A percentile compares a stretch with the other conserved stretches of the same genome.
Evolutionary conservation across 2,888 invertebrate genomes (phyloP).

Genomic region (Tuta absoluta): DNA sequence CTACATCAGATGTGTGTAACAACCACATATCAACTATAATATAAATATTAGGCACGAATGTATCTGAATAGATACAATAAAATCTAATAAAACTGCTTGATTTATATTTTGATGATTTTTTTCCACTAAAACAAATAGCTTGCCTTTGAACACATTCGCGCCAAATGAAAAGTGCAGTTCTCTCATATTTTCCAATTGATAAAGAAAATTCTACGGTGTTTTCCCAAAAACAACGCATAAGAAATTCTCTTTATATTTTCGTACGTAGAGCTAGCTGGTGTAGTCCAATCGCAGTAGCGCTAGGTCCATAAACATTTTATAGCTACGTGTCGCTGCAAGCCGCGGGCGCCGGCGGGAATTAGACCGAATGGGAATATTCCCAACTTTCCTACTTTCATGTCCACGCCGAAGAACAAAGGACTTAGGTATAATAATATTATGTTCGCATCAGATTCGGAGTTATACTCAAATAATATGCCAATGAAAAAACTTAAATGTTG

Average conservation of each 20-base stretch:
- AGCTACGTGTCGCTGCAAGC: conserved; percentile 18
- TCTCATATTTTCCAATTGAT: conserved; percentile 6
- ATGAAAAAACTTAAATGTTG: too few species aligned
- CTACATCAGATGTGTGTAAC: too few species aligned
- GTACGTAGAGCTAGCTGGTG: conserved; percentile 6
- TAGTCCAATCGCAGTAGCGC: conserved; percentile 17
- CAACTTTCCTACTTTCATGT: neutral
- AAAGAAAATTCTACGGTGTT: conserved; percentile 7
- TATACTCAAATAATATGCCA: too few species aligned
- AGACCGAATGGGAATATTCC: conserved; percentile 32
- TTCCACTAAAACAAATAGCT: too few species aligned
- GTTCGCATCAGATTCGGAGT: too few species aligned
- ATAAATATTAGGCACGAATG: too few species aligned
- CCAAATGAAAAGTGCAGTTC: neutral
- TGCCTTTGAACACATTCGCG: too few species aligned
- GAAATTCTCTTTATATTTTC: conserved; percentile 18
- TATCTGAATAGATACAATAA: too few species aligned
- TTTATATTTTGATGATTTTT: too few species aligned
- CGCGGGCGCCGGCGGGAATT: conserved; percentile 37
- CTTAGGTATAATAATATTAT: neutral
- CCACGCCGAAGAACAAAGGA: neutral
- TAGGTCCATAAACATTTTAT: conserved; percentile 31
- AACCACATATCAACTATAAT: too few species aligned
- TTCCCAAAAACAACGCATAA: conserved; percentile 18
- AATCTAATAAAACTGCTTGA: too few species aligned